Base-by-base conservation (phyloP, 2,888 invertebrate genomes). In the Steinernema hermaphroditum region DNA sequence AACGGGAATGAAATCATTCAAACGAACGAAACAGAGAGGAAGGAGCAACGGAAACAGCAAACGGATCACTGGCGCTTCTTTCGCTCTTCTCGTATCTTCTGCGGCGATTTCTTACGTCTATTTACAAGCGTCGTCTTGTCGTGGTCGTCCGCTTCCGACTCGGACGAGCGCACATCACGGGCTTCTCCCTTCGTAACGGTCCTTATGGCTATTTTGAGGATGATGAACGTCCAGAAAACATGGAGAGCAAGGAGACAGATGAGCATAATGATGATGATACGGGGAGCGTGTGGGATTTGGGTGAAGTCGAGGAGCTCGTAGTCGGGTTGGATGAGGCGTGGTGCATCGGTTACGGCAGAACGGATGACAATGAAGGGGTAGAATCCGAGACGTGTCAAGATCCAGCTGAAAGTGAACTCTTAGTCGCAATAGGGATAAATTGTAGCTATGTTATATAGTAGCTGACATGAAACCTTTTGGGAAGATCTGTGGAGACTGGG, bases 221-320 rank as follows among this genome's bases (percentile, higher is more conserved):
- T 84, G 70, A 84, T 76, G 57, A 81, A 76, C 0, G 84, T 84
- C 84, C 84, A 84, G 79, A 84, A 84, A 69, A 84, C 70, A 74
- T 84, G 84, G 4, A 84, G 78, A 27, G 79, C 72, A 44, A 83
- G 74, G 4, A 84, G 76, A n/a, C 75, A 69, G 32, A 78, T 74
- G 27, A 84, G 74, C 32, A 84, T 76, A 19, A 82, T 68, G 37
- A 84, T 76, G 44, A 83, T 81, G 12, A 83, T 62, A 1, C 84
- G 78, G 8, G 84, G 84, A 19, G 78, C 82, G 70, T 81, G 81
- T n/a, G 84, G 84, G 14, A 77, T 72, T 74, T 78, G 74, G 27
- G 49, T 46, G 29, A 75, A 37, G 68, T 69, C 46, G 69, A 75
- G 77, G 27, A 83, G 70, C 24, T 79, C 76, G 71, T 84, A 84